phyloP scores from a whole-genome alignment of 1,140 invertebrate species.

The Camponotus vicinus region DNA sequence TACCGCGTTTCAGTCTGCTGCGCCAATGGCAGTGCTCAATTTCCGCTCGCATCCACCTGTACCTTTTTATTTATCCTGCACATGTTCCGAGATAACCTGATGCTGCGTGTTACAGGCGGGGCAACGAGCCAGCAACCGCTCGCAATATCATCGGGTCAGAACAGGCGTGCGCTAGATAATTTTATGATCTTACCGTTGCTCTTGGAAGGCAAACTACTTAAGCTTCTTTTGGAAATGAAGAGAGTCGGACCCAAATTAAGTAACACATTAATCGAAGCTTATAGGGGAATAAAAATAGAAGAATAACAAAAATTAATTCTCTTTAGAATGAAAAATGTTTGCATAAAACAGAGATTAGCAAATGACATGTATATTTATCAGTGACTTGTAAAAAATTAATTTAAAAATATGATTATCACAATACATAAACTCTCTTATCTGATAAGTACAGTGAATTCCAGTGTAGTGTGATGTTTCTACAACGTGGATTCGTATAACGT shows the following conservation, averaged over 20 bases:
- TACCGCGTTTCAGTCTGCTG: conserved; percentile 5
- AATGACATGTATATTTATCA: neutral
- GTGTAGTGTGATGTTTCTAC: too few species aligned
- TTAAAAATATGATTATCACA: conserved; percentile 5
- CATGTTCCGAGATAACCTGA: conserved; percentile 53
- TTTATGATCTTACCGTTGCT: neutral
- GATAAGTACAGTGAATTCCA: neutral
- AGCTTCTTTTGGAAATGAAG: neutral
- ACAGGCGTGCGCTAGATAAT: conserved; percentile 5
- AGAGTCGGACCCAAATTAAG: neutral
- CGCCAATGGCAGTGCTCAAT: conserved; percentile 52
- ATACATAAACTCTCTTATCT: neutral
- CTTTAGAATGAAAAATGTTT: neutral
- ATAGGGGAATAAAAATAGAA: neutral
- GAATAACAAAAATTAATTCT: neutral
- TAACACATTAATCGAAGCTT: neutral
- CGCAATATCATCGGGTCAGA: conserved; percentile 3
- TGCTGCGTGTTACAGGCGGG: conserved; percentile 36
- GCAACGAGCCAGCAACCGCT: neutral
- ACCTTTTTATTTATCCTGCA: conserved; percentile 27
- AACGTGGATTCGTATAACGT: too few species aligned
- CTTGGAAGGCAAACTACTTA: neutral
- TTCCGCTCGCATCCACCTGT: conserved; percentile 60
- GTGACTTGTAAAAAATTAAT: neutral
- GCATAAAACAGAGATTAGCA: neutral